Evolutionary conservation across 92 coral and sea anemone species (phyloP).

Genomic region (Pocillopora grandis): DNA sequence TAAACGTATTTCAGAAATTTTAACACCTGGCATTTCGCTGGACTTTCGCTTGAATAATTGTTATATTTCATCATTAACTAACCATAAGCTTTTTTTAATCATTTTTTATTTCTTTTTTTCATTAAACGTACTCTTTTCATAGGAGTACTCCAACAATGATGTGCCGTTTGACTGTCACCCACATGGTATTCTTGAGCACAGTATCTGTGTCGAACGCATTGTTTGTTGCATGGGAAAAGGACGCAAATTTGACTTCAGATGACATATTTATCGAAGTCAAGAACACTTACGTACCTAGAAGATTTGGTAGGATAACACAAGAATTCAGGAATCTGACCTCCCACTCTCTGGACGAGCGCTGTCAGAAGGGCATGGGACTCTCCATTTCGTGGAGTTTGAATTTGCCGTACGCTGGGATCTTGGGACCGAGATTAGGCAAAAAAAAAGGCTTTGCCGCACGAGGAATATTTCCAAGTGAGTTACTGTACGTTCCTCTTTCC

Average conservation of each 20-base stretch:
- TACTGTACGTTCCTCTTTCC: neutral
- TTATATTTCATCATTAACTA: neutral
- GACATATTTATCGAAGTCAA: constrained; percentile 41
- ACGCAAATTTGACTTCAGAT: constrained; percentile 52
- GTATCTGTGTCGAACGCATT: constrained; percentile 27
- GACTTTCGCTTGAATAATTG: too few species aligned
- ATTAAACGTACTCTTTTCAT: neutral
- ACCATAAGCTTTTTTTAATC: neutral
- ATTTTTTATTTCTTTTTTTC: neutral
- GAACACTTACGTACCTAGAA: constrained; percentile 38
- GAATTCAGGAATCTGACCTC: constrained; percentile 62
- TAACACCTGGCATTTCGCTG: too few species aligned
- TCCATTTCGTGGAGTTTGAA: constrained; percentile 79
- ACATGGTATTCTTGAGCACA: neutral
- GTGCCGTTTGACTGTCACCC: neutral
- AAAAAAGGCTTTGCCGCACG: constrained; percentile 51
- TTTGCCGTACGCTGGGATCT: constrained; percentile 73
- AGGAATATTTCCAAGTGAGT: constrained; percentile 84
- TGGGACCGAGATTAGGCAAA: constrained; percentile 50
- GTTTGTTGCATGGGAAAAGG: constrained; percentile 60
- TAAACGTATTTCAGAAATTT: too few species aligned
- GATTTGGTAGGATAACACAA: constrained; percentile 2
- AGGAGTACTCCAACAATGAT: neutral
- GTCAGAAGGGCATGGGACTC: constrained; percentile 71
- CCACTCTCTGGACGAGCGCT: constrained; percentile 76